Evolutionary conservation across 2,113 vertebrate genomes (phyloP), one percentile per base, ranked within the genome.

Genomic region (Geococcyx californianus): DNA sequence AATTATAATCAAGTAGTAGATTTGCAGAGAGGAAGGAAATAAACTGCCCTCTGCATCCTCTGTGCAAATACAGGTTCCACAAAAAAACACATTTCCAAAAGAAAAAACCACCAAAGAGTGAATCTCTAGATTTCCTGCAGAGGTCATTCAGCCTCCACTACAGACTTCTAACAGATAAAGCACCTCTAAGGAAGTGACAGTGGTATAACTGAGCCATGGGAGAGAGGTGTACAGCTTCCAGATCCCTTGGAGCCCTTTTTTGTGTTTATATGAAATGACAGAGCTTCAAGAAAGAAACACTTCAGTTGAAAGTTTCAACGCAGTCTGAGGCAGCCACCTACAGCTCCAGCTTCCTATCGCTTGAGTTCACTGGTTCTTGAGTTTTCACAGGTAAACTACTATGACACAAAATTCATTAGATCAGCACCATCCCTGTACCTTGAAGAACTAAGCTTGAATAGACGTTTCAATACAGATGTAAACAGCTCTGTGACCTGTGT

Each of bases 291-390:
- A 62, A 78, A 91, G 80, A 81, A 86, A 77, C 25, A 40, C 40
- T 78, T 78, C 82, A 52, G 78, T 4, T 59, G 83, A 89, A 78
- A 90, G 52, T 33, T 59, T 87, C 62, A 75, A 58, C 31, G 74
- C 62, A 81, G 81, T 79, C 47, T 90, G 89, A 93, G 73, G 84
- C 82, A 93, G 74, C 56, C 62, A 95, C 54, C 75, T 75, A 90
- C 58, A 94, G 38, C 79, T 81, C 83, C 16, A 93, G 68, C 29
- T 77, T 84, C 77, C 78, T 84, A 73, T 40, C 36, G 79, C 73
- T 92, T 95, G 76, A 75, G 26, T 21, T 90, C 59, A 51, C 75
- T 69, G 69, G 54, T 15, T 84, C 63, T 47, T 74, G 45, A 0
- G 9, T 83, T 92, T 93, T 86, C 79, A 92, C 54, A 91, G 62